These are phyloP conservation scores for Grammomys surdaster DNA, from an alignment of 2,113 vertebrate species.

Conservation along the genomic window DNA sequence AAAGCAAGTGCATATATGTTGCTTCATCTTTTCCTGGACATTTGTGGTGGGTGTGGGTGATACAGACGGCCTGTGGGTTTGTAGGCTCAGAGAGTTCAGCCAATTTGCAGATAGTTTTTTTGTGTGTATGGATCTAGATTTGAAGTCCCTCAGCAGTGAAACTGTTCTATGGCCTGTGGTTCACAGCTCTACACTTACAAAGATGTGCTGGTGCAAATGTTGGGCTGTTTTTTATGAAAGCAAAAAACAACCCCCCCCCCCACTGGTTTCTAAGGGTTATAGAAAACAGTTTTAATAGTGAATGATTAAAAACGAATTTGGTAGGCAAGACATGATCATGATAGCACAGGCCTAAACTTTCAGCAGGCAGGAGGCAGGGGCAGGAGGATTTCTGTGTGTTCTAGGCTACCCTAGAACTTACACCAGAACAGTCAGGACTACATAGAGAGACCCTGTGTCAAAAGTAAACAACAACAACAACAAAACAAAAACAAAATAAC, in stretches of 20 bases:
- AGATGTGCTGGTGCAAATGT: background rate
- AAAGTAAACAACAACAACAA: background rate
- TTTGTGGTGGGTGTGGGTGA: background rate
- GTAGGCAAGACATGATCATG: background rate
- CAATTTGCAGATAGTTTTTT: background rate
- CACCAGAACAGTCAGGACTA: background rate
- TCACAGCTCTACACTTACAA: background rate
- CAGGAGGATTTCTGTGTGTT: background rate
- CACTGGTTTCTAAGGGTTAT: background rate
- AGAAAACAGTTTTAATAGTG: background rate
- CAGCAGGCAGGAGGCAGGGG: background rate
- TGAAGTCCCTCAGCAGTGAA: background rate
- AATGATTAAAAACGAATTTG: slow-evolving; percentile 32
- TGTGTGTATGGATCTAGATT: background rate
- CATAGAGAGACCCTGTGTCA: background rate
- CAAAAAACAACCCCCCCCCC: no score
- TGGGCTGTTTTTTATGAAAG: no score
- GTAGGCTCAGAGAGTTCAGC: background rate
- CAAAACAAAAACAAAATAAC: background rate
- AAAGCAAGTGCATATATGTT: background rate
- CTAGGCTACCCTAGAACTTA: background rate
- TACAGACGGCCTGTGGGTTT: background rate
- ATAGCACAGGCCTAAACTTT: background rate
- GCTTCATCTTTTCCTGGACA: background rate
- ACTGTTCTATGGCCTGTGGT: background rate